These are phyloP conservation scores for Crossocerus cetratus DNA, from an alignment of 2,888 invertebrate species.

Conservation along the genomic window DNA sequence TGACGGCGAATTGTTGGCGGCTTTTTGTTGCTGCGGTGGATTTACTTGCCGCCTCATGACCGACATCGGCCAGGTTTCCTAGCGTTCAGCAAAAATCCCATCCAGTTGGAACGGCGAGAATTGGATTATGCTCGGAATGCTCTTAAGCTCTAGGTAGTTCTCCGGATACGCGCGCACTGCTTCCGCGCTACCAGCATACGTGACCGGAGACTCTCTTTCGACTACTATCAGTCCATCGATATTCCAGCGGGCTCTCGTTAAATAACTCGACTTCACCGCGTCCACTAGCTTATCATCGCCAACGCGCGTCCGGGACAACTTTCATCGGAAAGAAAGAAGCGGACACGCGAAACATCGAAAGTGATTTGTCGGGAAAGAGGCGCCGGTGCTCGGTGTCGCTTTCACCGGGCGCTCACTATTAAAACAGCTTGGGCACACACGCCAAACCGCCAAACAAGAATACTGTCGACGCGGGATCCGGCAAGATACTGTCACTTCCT, in stretches of 20 bases:
- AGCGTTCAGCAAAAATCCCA: too few species aligned
- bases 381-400: slow-evolving; percentile 44
- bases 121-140: too few species aligned
- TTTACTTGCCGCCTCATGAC: not conserved
- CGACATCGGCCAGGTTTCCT: not conserved
- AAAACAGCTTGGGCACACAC: slow-evolving; percentile 19
- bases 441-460: slow-evolving; percentile 47
- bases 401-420: slow-evolving; percentile 40
- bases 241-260: not conserved
- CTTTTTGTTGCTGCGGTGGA: not conserved
- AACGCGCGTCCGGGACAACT: not conserved
- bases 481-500: slow-evolving; percentile 63
- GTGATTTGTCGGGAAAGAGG: slow-evolving; percentile 18
- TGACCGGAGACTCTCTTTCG: not conserved
- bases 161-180: not conserved
- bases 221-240: not conserved
- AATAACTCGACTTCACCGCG: not conserved
- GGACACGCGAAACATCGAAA: not conserved
- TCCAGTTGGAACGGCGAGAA: too few species aligned
- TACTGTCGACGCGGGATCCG: slow-evolving; percentile 66
- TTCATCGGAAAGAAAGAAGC: not conserved
- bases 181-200: not conserved
- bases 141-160: too few species aligned
- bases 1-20: not conserved
- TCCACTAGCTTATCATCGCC: not conserved